These are phyloP conservation scores for Octodonta nipae DNA, from an alignment of 2,888 invertebrate species.

Conservation along the genomic window DNA sequence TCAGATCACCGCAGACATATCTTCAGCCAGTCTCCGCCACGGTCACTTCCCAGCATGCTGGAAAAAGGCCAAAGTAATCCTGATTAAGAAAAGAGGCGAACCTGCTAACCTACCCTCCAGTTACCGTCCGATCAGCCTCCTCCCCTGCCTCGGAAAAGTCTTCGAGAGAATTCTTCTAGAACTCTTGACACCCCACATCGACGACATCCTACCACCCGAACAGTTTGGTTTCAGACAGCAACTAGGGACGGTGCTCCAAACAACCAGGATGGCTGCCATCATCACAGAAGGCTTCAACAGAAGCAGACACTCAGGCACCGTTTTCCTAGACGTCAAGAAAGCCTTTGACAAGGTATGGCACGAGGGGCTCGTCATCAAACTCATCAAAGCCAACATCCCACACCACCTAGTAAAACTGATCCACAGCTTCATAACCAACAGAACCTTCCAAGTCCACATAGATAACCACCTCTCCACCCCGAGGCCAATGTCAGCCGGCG, in stretches of 20 bases:
- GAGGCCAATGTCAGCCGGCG: too few relatives aligned
- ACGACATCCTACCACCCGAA: neutral
- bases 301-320: neutral
- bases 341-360: conserved; percentile 1
- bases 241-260: neutral
- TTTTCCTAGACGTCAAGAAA: conserved; percentile 1
- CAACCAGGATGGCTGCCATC: neutral
- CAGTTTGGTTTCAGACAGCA: neutral
- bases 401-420: too few relatives aligned
- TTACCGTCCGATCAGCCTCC: neutral
- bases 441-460: too few relatives aligned
- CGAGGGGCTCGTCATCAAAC: neutral
- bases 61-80: conserved; percentile 1
- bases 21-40: neutral
- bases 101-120: neutral
- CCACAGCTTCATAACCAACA: too few relatives aligned
- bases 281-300: neutral
- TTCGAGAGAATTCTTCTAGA: neutral
- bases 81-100: neutral
- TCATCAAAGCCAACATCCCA: neutral
- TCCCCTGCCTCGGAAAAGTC: conserved; percentile 1
- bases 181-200: too few relatives aligned
- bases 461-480: too few relatives aligned
- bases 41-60: neutral
- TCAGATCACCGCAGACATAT: neutral